Conservation (phyloP, 2,113 vertebrate species). For the Psilopogon haemacephalus region DNA sequence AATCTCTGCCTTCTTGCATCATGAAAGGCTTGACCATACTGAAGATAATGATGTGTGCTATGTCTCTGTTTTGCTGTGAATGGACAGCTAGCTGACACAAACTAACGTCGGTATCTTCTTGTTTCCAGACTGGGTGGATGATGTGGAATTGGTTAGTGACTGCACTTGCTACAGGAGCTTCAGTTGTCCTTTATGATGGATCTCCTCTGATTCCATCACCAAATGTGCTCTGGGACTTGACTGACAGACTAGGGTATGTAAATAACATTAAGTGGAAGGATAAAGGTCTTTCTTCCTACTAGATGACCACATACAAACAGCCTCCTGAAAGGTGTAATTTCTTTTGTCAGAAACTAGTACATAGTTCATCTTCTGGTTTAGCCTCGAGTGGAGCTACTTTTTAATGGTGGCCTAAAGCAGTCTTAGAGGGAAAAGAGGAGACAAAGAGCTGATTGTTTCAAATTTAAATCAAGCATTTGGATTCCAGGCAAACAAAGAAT, state of each 20-base stretch:
- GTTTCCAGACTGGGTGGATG: constrained; percentile 92
- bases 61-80: neutral
- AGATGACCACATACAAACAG: rapidly evolving
- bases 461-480: neutral
- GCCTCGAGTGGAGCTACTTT: neutral
- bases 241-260: constrained; percentile 91
- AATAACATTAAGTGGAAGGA: rapidly evolving
- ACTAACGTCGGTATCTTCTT: neutral
- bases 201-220: constrained; percentile 91
- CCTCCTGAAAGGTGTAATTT: neutral
- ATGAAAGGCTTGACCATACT: neutral
- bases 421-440: neutral
- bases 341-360: neutral
- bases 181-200: constrained; percentile 92
- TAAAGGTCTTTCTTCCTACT: neutral
- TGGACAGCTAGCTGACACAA: neutral
- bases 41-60: neutral
- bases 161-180: constrained; percentile 87
- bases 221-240: constrained; percentile 92
- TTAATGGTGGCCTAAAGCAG: neutral
- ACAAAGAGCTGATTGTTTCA: constrained; percentile 35
- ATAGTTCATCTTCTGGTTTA: neutral
- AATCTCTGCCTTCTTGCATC: neutral
- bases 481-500: constrained; percentile 42
- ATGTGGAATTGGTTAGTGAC: constrained; percentile 99